Evolutionary conservation across 1,140 invertebrate species (phyloP), one percentile per base, ranked within the genome.

Genomic region (Polyergus mexicanus): DNA sequence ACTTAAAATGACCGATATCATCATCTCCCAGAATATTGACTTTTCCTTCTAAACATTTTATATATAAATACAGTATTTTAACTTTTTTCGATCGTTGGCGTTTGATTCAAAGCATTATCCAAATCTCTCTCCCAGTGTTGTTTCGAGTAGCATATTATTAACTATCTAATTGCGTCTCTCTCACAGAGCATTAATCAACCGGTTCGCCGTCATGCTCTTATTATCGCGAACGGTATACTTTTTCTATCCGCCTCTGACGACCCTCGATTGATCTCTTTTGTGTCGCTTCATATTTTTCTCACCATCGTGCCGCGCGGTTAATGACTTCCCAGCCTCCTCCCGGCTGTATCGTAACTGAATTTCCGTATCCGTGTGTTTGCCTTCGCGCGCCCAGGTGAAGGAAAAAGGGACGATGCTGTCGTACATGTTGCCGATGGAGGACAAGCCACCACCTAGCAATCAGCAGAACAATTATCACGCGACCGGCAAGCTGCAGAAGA

Each of bases 351-450:
- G 8, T 38, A 19, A 54, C 76, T 66, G 35, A 22, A 78, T 80
- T 60, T 58, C 65, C 86, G 65, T 51, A 51, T 51, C 35, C 63
- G 11, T 41, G 65, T 28, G 7, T 81, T 51, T 78, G 38, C 16
- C 22, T 25, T 22, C 32, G n/a, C 68, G 16, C 68, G n/a, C n/a
- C 44, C 74, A 90, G 89, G 80, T 86, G 75, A 81, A 88, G 77
- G 80, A 47, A 72, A 69, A 47, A 81, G 84, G 80, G 86, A 94
- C 87, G 90, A 95, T 95, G 95, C 91, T 95, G 91, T 95, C 95
- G 87, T 95, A 95, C 89, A 95, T 95, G 94, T 76, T 95, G 68
- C 94, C 94, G 8, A 94, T 93, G 85, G 95, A 95, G 80, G 95
- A 95, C 92, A 95, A 95, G 87, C 94, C 94, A 78, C 94, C 94